Evolutionary conservation across 2,797 vertebrate species (phyloP), one percentile per base, ranked within the genome.

Genomic region (Pangasius sanitwongsei): DNA sequence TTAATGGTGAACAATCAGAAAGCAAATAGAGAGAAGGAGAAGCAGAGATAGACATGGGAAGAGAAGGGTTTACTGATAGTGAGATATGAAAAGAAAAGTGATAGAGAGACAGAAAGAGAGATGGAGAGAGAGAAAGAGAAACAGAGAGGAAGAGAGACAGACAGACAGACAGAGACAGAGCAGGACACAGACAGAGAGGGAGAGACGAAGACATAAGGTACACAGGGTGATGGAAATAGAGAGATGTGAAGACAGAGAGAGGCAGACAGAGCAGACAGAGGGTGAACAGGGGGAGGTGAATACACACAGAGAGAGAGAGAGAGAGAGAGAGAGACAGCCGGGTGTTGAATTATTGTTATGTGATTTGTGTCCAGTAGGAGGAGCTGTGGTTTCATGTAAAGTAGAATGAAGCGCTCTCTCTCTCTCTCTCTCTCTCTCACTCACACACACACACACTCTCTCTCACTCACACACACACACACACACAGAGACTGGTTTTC

Each of bases 341-440:
- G 34, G 23, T 48, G 65, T 34, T 53, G n/a, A 57, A n/a, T 28
- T 37, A 1, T 18, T 69, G 2, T 55, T 53, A 78, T 80, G 18
- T 37, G 18, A 8, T 59, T 78, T 34, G 1, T 12, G 9, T 13
- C 55, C 91, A 87, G 87, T 67, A 92, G 91, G 90, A 63, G 91
- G 90, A 89, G 90, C 89, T 90, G 87, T 92, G 89, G 89, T 37
- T 25, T 85, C 87, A 81, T 61, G 53, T 61, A 85, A 86, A 87
- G 53, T 74, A 69, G 28, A 80, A 80, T 31, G 80, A 88, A 87
- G 48, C 55, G 82, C 85, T 44, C 61, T 89, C 44, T 28, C 41
- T 50, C 74, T 7, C 37, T 3, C 70, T 23, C 37, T 4, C 70
- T 11, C 70, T 23, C 69, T 16, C 69, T 37, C n/a, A 0, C 69